Percentiles rank a stretch among this genome's conserved stretches.
Evolutionary conservation across 35 echinoderm and acorn worm species (phyloP).

Genomic region (Ptychodera flava): DNA sequence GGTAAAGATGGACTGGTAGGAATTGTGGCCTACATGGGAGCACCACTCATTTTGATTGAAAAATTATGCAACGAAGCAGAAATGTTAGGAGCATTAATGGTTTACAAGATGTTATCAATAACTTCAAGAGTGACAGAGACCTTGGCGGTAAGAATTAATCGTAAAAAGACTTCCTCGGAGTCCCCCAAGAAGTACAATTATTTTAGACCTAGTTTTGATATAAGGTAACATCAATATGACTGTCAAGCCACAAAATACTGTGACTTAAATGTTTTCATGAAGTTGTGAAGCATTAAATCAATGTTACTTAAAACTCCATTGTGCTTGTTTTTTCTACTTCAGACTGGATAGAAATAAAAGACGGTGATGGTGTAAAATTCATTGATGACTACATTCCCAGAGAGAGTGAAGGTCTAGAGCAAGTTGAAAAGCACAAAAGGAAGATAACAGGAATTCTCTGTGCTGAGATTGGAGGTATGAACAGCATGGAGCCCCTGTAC

Average conservation of each 20-base stretch:
- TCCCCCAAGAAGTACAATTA: too few species aligned
- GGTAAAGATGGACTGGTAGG: conserved; percentile 39
- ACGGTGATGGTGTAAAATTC: too few species aligned
- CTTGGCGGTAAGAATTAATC: too few species aligned
- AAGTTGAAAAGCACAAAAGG: background rate
- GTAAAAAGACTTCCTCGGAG: too few species aligned
- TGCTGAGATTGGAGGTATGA: conserved; percentile 76
- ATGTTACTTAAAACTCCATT: too few species aligned
- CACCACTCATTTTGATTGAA: conserved; percentile 63
- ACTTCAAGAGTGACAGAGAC: too few species aligned
- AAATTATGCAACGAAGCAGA: conserved; percentile 59
- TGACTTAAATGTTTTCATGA: conserved; percentile 42
- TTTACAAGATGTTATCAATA: conserved; percentile 31
- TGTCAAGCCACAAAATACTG: too few species aligned
- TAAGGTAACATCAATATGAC: too few species aligned
- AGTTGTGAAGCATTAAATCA: conserved; percentile 14
- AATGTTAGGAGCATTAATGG: conserved; percentile 31
- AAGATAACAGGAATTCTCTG: conserved; percentile 63
- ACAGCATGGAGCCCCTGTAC: conserved; percentile 70
- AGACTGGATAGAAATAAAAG: too few species aligned
- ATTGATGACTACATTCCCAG: too few species aligned
- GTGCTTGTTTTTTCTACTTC: too few species aligned
- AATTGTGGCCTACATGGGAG: conserved; percentile 61
- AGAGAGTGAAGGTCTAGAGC: background rate
- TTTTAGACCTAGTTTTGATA: too few species aligned